A percentile compares a stretch with the other conserved stretches of the same genome.
Conservation (phyloP, 2,888 invertebrate species). For the Exocentrus adspersus region DNA sequence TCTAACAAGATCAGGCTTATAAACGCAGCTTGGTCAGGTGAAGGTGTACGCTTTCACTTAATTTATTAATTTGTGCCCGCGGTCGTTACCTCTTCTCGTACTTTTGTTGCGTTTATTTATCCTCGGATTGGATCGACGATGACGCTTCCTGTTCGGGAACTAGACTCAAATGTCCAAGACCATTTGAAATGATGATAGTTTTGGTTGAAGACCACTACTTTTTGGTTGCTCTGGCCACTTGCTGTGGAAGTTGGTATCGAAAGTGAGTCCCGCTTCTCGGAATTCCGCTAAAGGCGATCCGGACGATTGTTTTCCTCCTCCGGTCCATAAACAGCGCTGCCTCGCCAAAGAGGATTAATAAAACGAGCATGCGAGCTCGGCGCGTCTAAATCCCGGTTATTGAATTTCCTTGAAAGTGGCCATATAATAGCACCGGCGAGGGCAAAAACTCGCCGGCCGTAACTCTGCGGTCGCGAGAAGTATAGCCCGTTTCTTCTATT, state of each 20-base stretch:
- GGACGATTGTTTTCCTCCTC: no score
- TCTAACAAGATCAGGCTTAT: neutral
- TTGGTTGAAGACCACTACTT: no score
- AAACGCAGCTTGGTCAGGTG: neutral
- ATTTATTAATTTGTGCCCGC: neutral
- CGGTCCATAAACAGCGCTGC: neutral
- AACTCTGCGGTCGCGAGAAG: conserved; percentile 18
- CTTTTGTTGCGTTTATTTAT: neutral
- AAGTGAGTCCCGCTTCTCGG: no score
- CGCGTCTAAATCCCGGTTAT: conserved; percentile 3
- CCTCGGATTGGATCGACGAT: no score
- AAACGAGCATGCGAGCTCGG: neutral
- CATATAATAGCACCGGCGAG: conserved; percentile 4
- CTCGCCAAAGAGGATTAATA: neutral
- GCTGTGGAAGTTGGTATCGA: no score
- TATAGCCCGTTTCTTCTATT: conserved; percentile 23
- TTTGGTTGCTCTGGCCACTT: no score
- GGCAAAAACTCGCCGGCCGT: conserved; percentile 12
- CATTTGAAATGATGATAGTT: no score
- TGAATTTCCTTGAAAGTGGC: neutral
- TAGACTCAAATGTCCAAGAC: no score
- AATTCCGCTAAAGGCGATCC: neutral
- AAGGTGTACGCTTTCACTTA: neutral
- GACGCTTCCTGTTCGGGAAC: no score
- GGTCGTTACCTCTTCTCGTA: neutral